Percentiles rank a stretch among this genome's conserved stretches.
Conservation (phyloP, 2,113 vertebrate genomes). For the Pseudopipra pipra region DNA sequence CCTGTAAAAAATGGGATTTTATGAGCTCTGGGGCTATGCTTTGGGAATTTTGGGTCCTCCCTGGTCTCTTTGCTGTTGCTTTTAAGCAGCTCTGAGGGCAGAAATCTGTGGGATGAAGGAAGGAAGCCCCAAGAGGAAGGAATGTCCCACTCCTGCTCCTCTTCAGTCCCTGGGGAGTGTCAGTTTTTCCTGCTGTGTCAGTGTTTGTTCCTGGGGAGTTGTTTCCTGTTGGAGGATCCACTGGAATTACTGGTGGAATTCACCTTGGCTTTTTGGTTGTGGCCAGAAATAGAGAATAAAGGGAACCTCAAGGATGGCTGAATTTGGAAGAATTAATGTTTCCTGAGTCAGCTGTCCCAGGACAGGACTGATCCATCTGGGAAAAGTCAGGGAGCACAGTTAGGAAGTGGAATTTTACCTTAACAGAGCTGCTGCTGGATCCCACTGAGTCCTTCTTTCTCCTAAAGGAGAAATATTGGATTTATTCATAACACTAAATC, state of each 20-base stretch:
- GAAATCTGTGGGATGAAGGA: background rate
- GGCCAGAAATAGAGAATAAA: background rate
- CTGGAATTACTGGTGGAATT: fast-evolving
- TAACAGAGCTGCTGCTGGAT: background rate
- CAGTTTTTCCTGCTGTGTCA: background rate
- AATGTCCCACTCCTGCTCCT: fast-evolving
- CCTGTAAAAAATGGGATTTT: background rate
- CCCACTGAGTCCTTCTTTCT: background rate
- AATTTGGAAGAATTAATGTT: background rate
- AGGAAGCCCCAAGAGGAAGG: background rate
- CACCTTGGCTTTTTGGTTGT: background rate
- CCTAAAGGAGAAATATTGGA: background rate
- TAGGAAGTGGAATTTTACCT: too few species aligned
- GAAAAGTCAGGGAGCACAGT: background rate
- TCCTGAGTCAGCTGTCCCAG: background rate
- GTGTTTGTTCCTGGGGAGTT: background rate
- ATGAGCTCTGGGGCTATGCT: background rate
- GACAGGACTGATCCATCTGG: background rate
- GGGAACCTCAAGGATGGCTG: background rate
- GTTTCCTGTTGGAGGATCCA: background rate
- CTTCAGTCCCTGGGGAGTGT: background rate
- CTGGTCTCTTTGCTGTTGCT: background rate
- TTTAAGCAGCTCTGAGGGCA: background rate
- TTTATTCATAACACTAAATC: background rate
- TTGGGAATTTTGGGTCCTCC: background rate